Conservation (phyloP, 2,888 invertebrate genomes). For the Temnothorax unifasciatus region DNA sequence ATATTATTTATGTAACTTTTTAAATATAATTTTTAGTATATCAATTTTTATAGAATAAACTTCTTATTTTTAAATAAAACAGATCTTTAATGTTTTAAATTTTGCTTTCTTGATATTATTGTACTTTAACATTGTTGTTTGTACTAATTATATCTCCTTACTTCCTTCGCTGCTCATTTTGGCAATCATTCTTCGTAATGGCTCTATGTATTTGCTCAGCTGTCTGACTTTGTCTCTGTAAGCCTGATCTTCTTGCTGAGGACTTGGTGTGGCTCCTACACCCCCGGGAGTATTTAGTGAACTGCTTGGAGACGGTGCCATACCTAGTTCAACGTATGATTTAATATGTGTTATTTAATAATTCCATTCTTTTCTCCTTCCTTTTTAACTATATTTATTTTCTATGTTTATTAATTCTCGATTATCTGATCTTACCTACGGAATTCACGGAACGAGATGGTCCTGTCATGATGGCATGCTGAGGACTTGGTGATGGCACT, state of each 20-base stretch:
- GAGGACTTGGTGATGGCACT: conserved; percentile 90
- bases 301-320: conserved; percentile 94
- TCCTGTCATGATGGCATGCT: conserved; percentile 88
- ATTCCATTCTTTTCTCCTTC: conserved; percentile 1
- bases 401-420: neutral
- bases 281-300: conserved; percentile 93
- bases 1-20: neutral
- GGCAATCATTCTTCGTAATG: conserved; percentile 95
- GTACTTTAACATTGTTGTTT: neutral
- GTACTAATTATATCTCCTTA: conserved; percentile 68
- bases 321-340: conserved; percentile 81
- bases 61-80: neutral
- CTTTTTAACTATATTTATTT: neutral
- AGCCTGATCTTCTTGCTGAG: conserved; percentile 94
- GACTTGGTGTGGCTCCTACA: conserved; percentile 88
- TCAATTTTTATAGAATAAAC: neutral
- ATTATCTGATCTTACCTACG: conserved; percentile 86
- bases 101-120: neutral
- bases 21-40: neutral
- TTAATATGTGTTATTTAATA: conserved; percentile 4
- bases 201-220: conserved; percentile 97
- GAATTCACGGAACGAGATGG: conserved; percentile 88
- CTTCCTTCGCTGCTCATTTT: conserved; percentile 94
- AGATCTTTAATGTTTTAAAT: neutral
- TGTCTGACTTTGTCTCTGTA: conserved; percentile 97